Evolutionary conservation across 53 echinoderm and acorn worm species (phyloP), one percentile per base, ranked within the genome.

Genomic region (Glandiceps talaboti): DNA sequence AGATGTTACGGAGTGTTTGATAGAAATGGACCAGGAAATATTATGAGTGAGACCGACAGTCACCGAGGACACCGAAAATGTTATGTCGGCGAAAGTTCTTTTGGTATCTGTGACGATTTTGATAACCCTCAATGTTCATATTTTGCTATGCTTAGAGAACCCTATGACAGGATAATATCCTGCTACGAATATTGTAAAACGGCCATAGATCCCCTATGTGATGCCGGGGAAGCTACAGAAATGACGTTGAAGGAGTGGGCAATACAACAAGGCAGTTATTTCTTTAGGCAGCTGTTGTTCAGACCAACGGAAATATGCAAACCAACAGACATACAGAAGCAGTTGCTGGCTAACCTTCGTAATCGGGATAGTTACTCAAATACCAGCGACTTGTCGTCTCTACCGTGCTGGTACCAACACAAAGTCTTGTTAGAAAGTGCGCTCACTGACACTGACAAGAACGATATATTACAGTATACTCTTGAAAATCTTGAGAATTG

Each of bases 131-230:
- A 84, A 6, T 94, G 94, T 64, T 85, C 91, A 0, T 94, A 91
- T 80, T 94, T 94, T 77, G 91, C 94, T 25, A 82, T 94, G 30
- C 79, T 91, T 0, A 79, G 94, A 14, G 91, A 94, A 80, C 94
- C 94, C 0, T 94, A 94, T 82, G 88, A 88, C 28, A 82, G 94
- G 30, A 77, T 88, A 1, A 79, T 94, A 14, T 94, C 94, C 14
- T 89, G 91, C 14, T 87, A 91, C 73, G 79, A 83, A 14, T 94
- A 94, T 81, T 94, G 94, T 78, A 79, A 86, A 28, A 80, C 85
- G 32, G 82, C 81, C 28, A 73, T 30, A 27, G 94, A 94, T 77
- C 94, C 91, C 73, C 87, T 91, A 0, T 94, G 94, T 76, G 76
- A 32, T 28, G 88, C 89, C 25, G 80, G 89, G 26, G 79, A 85